Base-by-base conservation (phyloP, 2,113 vertebrate genomes). In the Grallaria varia region DNA sequence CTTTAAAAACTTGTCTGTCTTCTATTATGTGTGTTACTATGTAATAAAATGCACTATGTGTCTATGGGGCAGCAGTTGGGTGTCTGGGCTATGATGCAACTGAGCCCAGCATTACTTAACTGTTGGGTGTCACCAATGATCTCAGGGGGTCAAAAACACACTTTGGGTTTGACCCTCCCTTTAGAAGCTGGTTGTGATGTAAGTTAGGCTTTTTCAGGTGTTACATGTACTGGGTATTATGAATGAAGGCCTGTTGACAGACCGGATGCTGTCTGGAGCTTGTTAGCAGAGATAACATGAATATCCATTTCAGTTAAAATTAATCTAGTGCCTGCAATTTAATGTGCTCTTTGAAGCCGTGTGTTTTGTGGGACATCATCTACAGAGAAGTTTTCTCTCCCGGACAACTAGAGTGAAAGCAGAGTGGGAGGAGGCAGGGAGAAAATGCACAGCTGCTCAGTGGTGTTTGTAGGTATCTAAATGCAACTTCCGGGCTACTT, bases 21-120 rank as follows among this genome's bases (percentile, higher is more conserved):
- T 69, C 16, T 45, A 2, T 37, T 81, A 35, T 4, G 8, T 33
- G 8, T 47, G 37, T 31, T 71, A 42, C 63, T 67, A 3, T 59
- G 15, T 64, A 80, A 83, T 93, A 90, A 93, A 95, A 86, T 67
- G 58, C 7, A 80, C 40, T 44, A 60, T 52, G 79, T 93, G 78
- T 90, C 96, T 92, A 91, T 68, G 56, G 60, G 52, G 33, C 60
- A 71, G 60, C 45, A 86, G 30, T 69, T 82, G 27, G 39, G 12
- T 76, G 49, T 71, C 6, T 4, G 15, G 19, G 22, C 40, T 89
- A 10, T 89, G 96, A 84, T 84, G 88, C 52, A 90, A 72, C 8
- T 63, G 60, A 88, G 47, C 42, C 66, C 44, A 74, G 31, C 28
- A 52, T 84, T 78, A 37, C 18, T 74, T 85, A 83, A 79, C 71